phyloP scores from a whole-genome alignment of 2,888 invertebrate species.

The Homarus gammarus region DNA sequence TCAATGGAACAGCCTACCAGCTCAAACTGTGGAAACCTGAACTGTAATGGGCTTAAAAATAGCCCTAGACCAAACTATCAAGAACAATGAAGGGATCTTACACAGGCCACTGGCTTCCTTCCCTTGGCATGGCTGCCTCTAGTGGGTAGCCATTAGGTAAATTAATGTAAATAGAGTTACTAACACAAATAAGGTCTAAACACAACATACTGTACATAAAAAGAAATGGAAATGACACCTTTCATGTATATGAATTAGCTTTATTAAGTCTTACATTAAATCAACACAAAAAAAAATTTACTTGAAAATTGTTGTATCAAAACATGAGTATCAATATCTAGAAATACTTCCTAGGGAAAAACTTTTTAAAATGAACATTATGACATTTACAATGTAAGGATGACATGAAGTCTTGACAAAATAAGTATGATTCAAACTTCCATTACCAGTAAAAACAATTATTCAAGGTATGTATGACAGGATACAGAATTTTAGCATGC shows the following conservation, averaged over 20 bases:
- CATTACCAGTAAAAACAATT: conserved; percentile 45
- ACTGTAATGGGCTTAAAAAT: no score
- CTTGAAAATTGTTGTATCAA: conserved; percentile 57
- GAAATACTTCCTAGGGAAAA: conserved; percentile 46
- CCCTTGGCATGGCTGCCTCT: no score
- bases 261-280: conserved; percentile 54
- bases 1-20: no score
- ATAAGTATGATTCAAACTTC: conserved; percentile 30
- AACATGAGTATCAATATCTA: conserved; percentile 59
- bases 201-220: no score
- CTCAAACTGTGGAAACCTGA: no score
- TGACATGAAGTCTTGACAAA: conserved; percentile 53
- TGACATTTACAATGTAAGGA: conserved; percentile 66
- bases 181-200: no score
- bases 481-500: conserved; percentile 9
- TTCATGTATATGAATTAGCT: conserved; percentile 47
- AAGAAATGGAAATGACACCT: conserved; percentile 3
- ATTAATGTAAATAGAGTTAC: no score
- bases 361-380: conserved; percentile 54
- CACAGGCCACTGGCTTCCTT: no score
- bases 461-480: conserved; percentile 2
- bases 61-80: no score
- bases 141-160: no score
- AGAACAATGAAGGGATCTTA: no score
- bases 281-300: conserved; percentile 52